phyloP scores from a whole-genome alignment of 2,888 invertebrate genomes.

The Chromoteleia sp. region DNA sequence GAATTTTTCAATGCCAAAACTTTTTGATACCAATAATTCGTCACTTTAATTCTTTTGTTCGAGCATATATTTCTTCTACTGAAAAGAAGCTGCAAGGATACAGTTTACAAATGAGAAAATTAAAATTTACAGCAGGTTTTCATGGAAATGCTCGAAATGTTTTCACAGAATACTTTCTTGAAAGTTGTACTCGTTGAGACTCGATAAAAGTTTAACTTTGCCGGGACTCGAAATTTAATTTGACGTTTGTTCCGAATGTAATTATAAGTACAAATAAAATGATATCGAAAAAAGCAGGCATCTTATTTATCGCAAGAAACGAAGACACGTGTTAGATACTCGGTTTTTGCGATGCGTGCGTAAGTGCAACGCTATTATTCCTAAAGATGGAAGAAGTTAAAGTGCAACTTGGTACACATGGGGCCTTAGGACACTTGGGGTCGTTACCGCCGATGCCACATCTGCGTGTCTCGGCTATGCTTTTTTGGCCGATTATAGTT shows the following conservation, averaged over 20 bases:
- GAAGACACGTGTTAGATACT: constrained; percentile 52
- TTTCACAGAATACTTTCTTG: too few relatives aligned
- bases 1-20: too few relatives aligned
- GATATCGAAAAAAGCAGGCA: constrained; percentile 20
- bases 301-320: constrained; percentile 41
- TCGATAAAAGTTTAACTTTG: too few relatives aligned
- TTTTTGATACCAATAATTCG: too few relatives aligned
- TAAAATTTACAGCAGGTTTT: too few relatives aligned
- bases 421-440: constrained; percentile 38
- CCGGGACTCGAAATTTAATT: not conserved
- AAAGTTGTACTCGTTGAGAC: too few relatives aligned
- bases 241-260: not conserved
- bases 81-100: too few relatives aligned
- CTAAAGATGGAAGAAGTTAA: constrained; percentile 28
- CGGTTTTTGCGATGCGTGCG: constrained; percentile 47
- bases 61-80: too few relatives aligned
- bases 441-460: constrained; percentile 51
- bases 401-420: constrained; percentile 42
- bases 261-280: constrained; percentile 25
- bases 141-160: too few relatives aligned
- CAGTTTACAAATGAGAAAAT: too few relatives aligned
- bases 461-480: constrained; percentile 39
- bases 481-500: constrained; percentile 58
- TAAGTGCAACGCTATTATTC: constrained; percentile 58
- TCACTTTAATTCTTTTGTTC: too few relatives aligned